phyloP scores from a whole-genome alignment of 2,113 vertebrate species.

The Hypanus sabinus region DNA sequence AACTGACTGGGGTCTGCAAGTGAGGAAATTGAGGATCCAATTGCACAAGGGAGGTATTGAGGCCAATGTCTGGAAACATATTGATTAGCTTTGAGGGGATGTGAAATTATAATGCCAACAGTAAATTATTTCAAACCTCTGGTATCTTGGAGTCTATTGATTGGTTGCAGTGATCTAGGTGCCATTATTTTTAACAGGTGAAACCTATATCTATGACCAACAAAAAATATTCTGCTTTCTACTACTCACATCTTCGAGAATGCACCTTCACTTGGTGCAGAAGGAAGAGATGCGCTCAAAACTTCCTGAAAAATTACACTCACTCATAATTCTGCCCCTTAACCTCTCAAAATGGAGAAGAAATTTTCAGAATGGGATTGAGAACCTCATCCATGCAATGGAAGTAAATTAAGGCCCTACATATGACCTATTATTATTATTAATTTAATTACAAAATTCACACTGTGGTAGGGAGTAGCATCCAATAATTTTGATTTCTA shows the following conservation, averaged over 20 bases:
- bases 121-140: not conserved
- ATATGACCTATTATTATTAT: not conserved
- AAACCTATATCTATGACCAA: not conserved
- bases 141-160: not conserved
- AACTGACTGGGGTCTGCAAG: conserved; percentile 39
- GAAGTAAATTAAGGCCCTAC: too few relatives aligned
- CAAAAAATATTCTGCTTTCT: not conserved
- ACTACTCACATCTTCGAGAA: not conserved
- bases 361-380: too few relatives aligned
- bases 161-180: not conserved
- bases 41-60: too few relatives aligned
- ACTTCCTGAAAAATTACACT: too few relatives aligned
- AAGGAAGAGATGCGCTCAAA: too few relatives aligned
- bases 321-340: too few relatives aligned
- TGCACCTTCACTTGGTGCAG: not conserved
- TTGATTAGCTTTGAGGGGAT: too few relatives aligned
- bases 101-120: conserved; percentile 43
- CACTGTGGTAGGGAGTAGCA: not conserved
- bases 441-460: not conserved
- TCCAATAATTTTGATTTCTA: not conserved
- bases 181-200: not conserved
- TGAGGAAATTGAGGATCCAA: too few relatives aligned
- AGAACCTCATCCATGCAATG: too few relatives aligned
- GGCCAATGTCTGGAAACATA: too few relatives aligned
- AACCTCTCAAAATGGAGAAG: too few relatives aligned